phyloP scores from a whole-genome alignment of 2,888 invertebrate genomes.

The Notocelia uddmanniana region DNA sequence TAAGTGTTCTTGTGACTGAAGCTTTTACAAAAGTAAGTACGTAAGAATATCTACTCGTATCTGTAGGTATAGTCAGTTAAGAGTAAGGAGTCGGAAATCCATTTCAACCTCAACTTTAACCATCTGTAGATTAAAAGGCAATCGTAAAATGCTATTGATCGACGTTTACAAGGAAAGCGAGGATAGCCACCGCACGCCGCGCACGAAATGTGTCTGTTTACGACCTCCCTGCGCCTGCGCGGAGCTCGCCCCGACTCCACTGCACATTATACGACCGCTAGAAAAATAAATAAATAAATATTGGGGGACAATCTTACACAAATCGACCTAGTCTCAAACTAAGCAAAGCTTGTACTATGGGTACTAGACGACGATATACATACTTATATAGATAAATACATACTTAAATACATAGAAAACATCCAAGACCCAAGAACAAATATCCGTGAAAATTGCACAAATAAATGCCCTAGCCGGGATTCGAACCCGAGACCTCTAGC shows the following conservation, averaged over 20 bases:
- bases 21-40: neutral
- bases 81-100: neutral
- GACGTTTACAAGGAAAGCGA: conserved; percentile 7
- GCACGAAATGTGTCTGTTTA: conserved; percentile 7
- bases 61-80: neutral
- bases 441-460: no score
- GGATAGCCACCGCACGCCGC: neutral
- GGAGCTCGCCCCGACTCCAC: neutral
- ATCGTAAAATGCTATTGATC: conserved; percentile 4
- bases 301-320: no score
- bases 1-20: neutral
- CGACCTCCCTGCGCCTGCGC: no score
- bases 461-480: no score
- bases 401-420: no score
- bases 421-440: no score
- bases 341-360: no score
- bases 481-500: no score
- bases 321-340: no score
- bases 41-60: neutral
- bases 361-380: no score
- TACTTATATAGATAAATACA: no score
- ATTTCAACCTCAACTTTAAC: neutral
- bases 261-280: conserved; percentile 4
- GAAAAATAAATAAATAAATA: no score
- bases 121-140: neutral